Evolutionary conservation across 2,797 vertebrate genomes (phyloP), one percentile per base, ranked within the genome.

Genomic region (Arrhamphus sclerolepis): DNA sequence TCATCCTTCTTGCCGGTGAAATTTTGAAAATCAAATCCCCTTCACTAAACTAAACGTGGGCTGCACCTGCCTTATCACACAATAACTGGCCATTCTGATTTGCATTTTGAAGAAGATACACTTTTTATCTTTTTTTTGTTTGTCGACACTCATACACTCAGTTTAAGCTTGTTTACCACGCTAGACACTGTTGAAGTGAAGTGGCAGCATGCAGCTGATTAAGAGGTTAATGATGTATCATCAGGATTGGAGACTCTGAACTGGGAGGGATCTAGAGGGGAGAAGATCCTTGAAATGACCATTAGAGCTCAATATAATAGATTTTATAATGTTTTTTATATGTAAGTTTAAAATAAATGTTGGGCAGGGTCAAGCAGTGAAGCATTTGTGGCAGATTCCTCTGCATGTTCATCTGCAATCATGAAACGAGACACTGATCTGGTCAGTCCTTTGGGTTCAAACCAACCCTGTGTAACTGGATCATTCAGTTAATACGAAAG

Each of bases 401-500:
- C 58, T 46, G 64, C 29, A 31, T 70, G 62, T 68, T 77, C 62
- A 62, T 28, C 53, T 83, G 87, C 73, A 46, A 83, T 88, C 78
- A 81, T 78, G 87, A 84, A 82, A 87, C 64, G 64, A 84, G 82
- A 89, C 17, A 62, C 83, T 91, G 86, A 91, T 91, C 84, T 87
- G 89, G 91, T 91, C 87, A 90, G 90, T 91, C 89, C 70, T 89
- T 82, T 86, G 71, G 75, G 81, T 88, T 92, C 85, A 90, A 88
- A 85, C 82, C 88, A 92, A 89, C 76, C 83, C 82, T 82, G 56
- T 82, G 81, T 82, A 92, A 91, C 81, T 81, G 75, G 88, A 93
- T 92, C 86, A 86, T 88, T 89, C 87, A 86, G 83, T 85, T 89
- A 87, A 91, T 89, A 87, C 87, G 71, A 92, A 92, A 92, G 92